Base-by-base conservation (phyloP, 2,888 invertebrate genomes). In the Acronicta aceris region DNA sequence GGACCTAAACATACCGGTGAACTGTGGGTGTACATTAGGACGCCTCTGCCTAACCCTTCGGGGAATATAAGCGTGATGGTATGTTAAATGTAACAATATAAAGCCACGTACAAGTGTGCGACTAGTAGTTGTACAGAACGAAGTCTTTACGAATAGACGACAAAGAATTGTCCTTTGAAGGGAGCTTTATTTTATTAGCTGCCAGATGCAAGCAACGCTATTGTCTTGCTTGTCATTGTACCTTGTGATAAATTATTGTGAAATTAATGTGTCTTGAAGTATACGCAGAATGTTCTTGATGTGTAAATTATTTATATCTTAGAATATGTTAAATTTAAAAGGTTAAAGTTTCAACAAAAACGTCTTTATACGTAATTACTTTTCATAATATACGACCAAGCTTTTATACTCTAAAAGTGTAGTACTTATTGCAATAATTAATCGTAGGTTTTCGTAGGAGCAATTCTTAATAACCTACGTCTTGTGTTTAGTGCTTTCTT, bases 101-200 rank as follows among this genome's bases (percentile, higher is more conserved):
- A 43, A 41, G 21, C 12, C 21, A 40, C 17, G 15, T 36, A 17
- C 45, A 9, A 43, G 45, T 15, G 47, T 45, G 17, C 30, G 17
- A 53, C 9, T 51, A 53, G 50, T 51, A 48, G 58, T 41, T 7
- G 47, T 38, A 13, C 10, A 46, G 30, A 54, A 63, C 53, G 15
- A 50, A 70, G 42, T 51, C 30, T 52, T 57, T 17, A 41, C 15
- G 51, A 45, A 38, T 2, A 15, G 7, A 55, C 13, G 10, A 45
- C 51, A 68, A 50, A 47, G 50, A 58, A 58, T 64, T 48, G 38
- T n/a, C 41, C 33, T 59, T 55, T 60, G 21, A 47, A 0, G 17
- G 36, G 47, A 58, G 15, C 53, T 40, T 49, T 67, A 63, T 63
- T 69, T 63, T 40, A 54, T 54, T 48, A 45, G 51, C 41, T 42